Conservation (phyloP, 1,140 invertebrate genomes). For the Bombus waltoni region DNA sequence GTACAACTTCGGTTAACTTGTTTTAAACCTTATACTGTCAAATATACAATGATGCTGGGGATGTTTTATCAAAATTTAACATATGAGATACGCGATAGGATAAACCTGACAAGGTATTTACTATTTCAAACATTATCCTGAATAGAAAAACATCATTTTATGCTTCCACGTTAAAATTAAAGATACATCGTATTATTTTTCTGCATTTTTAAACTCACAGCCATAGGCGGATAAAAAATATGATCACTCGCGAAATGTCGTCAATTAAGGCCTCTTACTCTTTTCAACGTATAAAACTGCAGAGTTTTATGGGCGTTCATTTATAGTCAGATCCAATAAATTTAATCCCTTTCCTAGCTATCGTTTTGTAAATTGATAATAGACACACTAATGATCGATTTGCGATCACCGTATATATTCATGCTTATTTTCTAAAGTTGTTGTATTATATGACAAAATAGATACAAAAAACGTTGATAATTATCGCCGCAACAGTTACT, state of each 20-base stretch:
- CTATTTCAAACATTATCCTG: neutral
- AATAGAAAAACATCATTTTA: slow-evolving; percentile 12
- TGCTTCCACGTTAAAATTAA: slow-evolving; percentile 36
- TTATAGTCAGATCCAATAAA: neutral
- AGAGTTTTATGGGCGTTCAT: neutral
- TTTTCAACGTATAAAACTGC: neutral
- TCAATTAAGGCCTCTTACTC: slow-evolving; percentile 56
- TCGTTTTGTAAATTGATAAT: neutral
- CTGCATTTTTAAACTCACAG: slow-evolving; percentile 74
- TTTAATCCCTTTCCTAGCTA: neutral
- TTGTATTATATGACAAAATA: slow-evolving; percentile 24
- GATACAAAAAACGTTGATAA: slow-evolving; percentile 43
- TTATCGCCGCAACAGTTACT: slow-evolving; percentile 47
- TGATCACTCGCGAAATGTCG: slow-evolving; percentile 48
- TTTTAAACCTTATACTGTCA: neutral
- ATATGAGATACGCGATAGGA: slow-evolving; percentile 53
- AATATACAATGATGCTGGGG: neutral
- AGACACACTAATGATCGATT: neutral
- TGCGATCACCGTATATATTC: slow-evolving; percentile 7
- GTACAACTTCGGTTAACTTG: neutral
- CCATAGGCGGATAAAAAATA: slow-evolving; percentile 69
- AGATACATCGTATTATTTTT: slow-evolving; percentile 50
- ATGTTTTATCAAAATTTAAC: slow-evolving; percentile 43
- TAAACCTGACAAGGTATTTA: slow-evolving; percentile 76
- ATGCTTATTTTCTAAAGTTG: neutral